Conservation (phyloP, 2,113 vertebrate species). For the Miniopterus natalensis region DNA sequence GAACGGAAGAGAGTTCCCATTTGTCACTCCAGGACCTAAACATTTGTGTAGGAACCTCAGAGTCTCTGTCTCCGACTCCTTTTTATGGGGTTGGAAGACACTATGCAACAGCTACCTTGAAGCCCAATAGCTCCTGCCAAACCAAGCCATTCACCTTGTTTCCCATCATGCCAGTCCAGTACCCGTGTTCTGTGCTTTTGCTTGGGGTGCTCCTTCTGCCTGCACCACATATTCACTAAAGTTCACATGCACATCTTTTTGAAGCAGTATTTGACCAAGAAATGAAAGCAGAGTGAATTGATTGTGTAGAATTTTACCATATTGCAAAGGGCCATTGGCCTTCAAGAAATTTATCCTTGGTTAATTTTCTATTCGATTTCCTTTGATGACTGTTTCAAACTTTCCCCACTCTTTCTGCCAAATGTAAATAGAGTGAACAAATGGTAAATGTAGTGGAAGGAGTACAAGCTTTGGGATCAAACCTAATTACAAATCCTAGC, state of each 20-base stretch:
- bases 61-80: background rate
- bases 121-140: background rate
- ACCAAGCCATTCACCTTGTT: background rate
- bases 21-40: background rate
- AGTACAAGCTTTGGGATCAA: background rate
- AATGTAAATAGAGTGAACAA: background rate
- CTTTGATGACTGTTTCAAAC: background rate
- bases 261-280: conserved; percentile 45
- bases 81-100: background rate
- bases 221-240: background rate
- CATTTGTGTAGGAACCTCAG: background rate
- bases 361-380: conserved; percentile 23
- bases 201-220: background rate
- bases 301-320: background rate
- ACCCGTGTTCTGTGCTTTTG: background rate
- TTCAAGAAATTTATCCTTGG: background rate
- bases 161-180: background rate
- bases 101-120: background rate
- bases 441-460: background rate
- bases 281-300: conserved; percentile 1
- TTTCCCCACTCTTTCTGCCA: background rate
- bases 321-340: background rate
- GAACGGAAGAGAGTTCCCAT: background rate
- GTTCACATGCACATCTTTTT: background rate
- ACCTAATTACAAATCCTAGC: background rate